Conservation (phyloP, 2,888 invertebrate species). For the Limnephilus lunatus region DNA sequence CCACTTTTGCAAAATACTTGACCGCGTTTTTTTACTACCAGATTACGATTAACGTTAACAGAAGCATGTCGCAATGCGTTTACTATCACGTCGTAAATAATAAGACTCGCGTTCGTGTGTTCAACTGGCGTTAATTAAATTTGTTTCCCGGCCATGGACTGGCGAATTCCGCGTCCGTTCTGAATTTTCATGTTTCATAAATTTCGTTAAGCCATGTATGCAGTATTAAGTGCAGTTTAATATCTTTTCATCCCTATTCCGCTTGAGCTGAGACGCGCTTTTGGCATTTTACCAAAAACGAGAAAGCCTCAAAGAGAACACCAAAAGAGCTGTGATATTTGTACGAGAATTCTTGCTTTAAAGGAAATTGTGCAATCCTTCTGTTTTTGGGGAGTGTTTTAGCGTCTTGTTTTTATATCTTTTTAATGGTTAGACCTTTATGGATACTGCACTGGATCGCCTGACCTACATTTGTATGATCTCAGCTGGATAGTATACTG, state of each 20-base stretch:
- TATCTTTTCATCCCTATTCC: conserved; percentile 8
- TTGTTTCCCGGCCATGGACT: conserved; percentile 11
- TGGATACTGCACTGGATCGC: conserved; percentile 22
- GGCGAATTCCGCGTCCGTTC: background rate
- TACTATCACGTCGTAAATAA: background rate
- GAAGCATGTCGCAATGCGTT: background rate
- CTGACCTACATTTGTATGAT: conserved; percentile 30
- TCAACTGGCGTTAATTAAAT: background rate
- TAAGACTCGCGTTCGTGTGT: background rate
- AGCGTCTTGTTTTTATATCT: background rate
- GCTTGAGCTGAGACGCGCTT: background rate
- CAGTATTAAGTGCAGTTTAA: conserved; percentile 25
- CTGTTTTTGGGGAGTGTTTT: background rate
- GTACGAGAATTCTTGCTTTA: background rate
- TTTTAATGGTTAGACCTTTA: background rate
- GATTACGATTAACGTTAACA: background rate
- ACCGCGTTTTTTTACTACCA: background rate
- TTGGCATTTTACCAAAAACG: conserved; percentile 6
- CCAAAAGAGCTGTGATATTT: background rate
- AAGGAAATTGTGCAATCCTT: background rate
- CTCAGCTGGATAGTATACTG: background rate
- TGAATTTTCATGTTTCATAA: conserved; percentile 1
- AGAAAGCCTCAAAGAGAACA: background rate
- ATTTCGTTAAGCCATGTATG: background rate
- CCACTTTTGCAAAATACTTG: background rate